Percentiles rank a stretch among this genome's conserved stretches.
These are phyloP conservation scores for Sphaeramia orbicularis DNA, from an alignment of 2,797 vertebrate species.

Conservation along the genomic window DNA sequence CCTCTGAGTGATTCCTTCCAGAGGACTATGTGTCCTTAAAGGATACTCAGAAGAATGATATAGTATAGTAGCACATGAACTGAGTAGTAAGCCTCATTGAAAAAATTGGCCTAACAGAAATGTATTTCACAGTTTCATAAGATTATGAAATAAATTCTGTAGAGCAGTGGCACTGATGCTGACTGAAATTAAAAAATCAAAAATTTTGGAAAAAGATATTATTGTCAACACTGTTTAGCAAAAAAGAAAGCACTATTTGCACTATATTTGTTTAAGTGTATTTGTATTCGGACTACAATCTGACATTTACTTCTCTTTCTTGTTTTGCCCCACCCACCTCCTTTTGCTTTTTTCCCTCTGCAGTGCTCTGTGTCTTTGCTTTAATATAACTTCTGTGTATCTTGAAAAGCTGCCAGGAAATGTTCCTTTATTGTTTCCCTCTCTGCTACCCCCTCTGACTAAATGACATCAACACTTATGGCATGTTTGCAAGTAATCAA, in stretches of 20 bases:
- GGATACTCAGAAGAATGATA: slow-evolving; percentile 11
- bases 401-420: slow-evolving; percentile 73
- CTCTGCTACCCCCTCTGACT: slow-evolving; percentile 51
- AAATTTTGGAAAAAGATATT: too few species aligned
- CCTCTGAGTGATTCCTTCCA: slow-evolving; percentile 22
- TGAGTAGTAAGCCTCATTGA: background rate
- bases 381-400: slow-evolving; percentile 73
- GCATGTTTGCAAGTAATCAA: slow-evolving; percentile 62
- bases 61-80: background rate
- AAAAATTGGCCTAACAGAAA: background rate
- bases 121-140: background rate
- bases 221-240: too few species aligned
- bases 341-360: slow-evolving; percentile 44
- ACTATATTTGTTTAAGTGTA: background rate
- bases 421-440: slow-evolving; percentile 61
- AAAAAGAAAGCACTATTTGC: slow-evolving; percentile 7
- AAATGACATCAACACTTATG: slow-evolving; percentile 71
- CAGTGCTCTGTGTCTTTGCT: slow-evolving; percentile 67
- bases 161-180: background rate
- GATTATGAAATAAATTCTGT: slow-evolving; percentile 9
- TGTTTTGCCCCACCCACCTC: slow-evolving; percentile 50
- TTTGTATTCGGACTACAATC: slow-evolving; percentile 42
- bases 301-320: slow-evolving; percentile 28
- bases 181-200: background rate
- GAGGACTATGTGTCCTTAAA: slow-evolving; percentile 23